A percentile compares a stretch with the other conserved stretches of the same genome.
These are phyloP conservation scores for Brachymystax lenok DNA, from an alignment of 2,797 vertebrate genomes.

Conservation along the genomic window DNA sequence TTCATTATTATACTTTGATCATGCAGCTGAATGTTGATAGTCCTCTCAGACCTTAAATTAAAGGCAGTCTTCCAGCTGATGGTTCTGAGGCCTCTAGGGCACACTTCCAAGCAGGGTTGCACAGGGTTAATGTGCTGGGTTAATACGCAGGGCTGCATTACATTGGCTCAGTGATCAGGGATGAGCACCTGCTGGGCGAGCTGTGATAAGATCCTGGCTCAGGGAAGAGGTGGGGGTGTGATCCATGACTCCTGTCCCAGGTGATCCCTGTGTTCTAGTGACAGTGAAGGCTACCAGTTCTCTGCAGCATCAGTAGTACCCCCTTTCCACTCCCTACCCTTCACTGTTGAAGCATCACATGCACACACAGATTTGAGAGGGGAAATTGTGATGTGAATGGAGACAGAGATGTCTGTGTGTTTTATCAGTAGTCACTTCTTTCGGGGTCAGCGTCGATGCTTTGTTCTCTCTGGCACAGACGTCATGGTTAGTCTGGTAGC, in stretches of 20 bases:
- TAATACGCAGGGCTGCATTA: not conserved
- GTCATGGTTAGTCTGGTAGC: slow-evolving; percentile 47
- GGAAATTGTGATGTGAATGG: slow-evolving; percentile 14
- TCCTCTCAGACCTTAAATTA: too few species aligned
- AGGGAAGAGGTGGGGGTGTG: not conserved
- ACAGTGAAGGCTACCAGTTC: not conserved
- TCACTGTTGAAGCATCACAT: not conserved
- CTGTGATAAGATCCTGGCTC: not conserved
- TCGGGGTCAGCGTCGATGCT: slow-evolving; percentile 45
- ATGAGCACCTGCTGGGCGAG: not conserved
- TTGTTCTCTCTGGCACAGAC: slow-evolving; percentile 53
- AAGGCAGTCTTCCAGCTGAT: too few species aligned
- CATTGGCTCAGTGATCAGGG: not conserved
- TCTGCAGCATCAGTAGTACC: too few species aligned
- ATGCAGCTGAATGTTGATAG: not conserved
- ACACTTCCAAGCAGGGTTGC: not conserved
- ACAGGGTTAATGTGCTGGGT: not conserved
- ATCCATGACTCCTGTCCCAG: not conserved
- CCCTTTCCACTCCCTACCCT: too few species aligned
- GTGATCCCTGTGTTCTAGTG: not conserved
- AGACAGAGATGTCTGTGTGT: not conserved
- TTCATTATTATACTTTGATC: not conserved
- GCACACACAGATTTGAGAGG: not conserved
- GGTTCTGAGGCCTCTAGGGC: not conserved
- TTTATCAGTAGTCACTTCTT: slow-evolving; percentile 8